Evolutionary conservation across 2,113 vertebrate genomes (phyloP).

Genomic region (Corythoichthys haematopterus): DNA sequence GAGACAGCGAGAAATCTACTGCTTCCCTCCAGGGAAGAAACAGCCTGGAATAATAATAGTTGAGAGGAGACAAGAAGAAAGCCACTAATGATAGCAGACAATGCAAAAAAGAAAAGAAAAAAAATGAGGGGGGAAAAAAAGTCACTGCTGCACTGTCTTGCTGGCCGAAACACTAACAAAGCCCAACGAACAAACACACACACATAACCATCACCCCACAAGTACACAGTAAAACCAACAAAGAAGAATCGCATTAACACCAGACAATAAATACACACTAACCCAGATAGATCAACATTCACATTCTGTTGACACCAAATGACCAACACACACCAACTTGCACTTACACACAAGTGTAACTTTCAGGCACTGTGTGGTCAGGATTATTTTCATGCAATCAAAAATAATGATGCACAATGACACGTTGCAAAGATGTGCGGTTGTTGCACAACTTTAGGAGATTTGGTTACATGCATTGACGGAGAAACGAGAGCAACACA

Average conservation of each 20-base stretch:
- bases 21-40: constrained; percentile 39
- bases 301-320: no score
- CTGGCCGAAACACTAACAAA: constrained; percentile 12
- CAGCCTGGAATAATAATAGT: constrained; percentile 59
- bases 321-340: not conserved
- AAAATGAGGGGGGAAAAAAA: constrained; percentile 7
- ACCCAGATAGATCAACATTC: not conserved
- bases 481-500: not conserved
- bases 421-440: constrained; percentile 3
- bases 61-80: constrained; percentile 57
- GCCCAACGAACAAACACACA: not conserved
- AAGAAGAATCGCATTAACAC: constrained; percentile 20
- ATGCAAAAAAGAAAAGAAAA: constrained; percentile 28
- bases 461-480: not conserved
- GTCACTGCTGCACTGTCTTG: constrained; percentile 43
- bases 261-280: not conserved
- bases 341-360: constrained; percentile 8
- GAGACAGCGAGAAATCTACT: constrained; percentile 34
- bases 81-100: constrained; percentile 70
- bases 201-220: not conserved
- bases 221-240: constrained; percentile 23
- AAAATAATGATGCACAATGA: constrained; percentile 27
- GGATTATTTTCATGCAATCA: constrained; percentile 40
- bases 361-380: constrained; percentile 43
- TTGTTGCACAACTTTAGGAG: not conserved